Percentiles rank a stretch among this genome's conserved stretches.
Evolutionary conservation across 2,797 vertebrate genomes (phyloP).

Genomic region (Garrulus glandarius): DNA sequence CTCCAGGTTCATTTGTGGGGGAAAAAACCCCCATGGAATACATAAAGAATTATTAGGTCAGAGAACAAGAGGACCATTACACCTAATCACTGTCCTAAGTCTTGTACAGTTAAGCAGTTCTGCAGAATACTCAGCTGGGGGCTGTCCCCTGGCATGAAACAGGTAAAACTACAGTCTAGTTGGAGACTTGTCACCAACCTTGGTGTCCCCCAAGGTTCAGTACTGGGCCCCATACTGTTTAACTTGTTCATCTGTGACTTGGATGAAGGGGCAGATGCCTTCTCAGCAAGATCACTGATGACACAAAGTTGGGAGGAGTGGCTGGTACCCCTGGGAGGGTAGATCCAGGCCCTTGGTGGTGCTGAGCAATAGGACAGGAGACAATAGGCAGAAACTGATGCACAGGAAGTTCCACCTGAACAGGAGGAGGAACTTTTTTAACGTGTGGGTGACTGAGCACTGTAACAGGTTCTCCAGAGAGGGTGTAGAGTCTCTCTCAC

Average conservation of each 20-base stretch:
- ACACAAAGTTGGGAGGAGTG: neutral
- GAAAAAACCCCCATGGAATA: neutral
- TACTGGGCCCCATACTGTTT: neutral
- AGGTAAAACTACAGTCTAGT: neutral
- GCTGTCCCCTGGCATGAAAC: neutral
- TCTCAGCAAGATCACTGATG: neutral
- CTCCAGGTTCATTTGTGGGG: neutral
- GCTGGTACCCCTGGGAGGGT: fast-evolving
- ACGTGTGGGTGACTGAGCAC: neutral
- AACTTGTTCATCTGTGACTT: neutral
- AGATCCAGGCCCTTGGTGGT: neutral
- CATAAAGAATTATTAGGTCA: neutral
- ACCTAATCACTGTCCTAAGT: neutral
- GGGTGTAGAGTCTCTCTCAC: neutral
- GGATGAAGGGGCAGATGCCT: neutral
- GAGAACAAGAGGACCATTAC: neutral
- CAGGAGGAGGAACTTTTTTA: neutral
- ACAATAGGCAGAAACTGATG: neutral
- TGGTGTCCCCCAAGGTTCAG: neutral
- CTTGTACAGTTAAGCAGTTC: neutral
- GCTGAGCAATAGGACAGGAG: neutral
- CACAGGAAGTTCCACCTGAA: neutral
- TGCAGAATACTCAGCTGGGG: neutral
- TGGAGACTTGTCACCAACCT: neutral
- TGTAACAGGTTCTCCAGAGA: neutral